Base-by-base conservation (phyloP, 2,113 vertebrate genomes). In the Psettodes erumei region DNA sequence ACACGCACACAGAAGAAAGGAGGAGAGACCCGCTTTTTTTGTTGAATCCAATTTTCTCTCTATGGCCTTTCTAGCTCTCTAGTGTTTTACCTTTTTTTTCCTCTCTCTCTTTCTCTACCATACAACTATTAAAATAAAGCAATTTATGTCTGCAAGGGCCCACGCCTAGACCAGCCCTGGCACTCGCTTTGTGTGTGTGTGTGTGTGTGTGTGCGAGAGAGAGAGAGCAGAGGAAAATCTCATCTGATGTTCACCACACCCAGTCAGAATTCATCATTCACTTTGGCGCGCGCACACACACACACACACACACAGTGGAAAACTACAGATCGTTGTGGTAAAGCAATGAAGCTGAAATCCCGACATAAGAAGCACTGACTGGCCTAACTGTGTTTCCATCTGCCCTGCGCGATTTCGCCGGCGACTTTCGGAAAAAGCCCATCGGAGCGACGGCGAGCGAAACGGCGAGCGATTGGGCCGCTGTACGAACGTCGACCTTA, bases 41-140 rank as follows among this genome's bases (percentile, higher is more conserved):
- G 65, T 69, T 65, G 21, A 83, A 77, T 85, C 62, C 58, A 55
- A 79, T 80, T 83, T 84, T 87, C 71, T 69, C 25, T 82, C 55
- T 42, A 27, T 54, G 59, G 77, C 71, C 75, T 81, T 78, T 83
- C 66, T 75, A 71, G 75, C 75, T 81, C 75, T 83, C 66, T 75
- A 71, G 75, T 65, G 64, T 87, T 87, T 83, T 65, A 64, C 77
- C 61, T 21, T 81, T 80, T 80, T 71, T 64, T 58, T 65, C 53
- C 62, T 30, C 55, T 64, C 53, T 27, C 28, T 76, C 74, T 75
- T 63, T 81, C 71, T 87, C 74, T 71, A 82, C 84, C 79, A 82
- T 89, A 88, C 88, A 85, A 85, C 85, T 90, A 93, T 93, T 92
- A 91, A 93, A 90, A 92, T 91, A 91, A 91, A 91, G 93, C 87